Base-by-base conservation (phyloP, 1,140 invertebrate genomes). In the Neelides sp. region DNA sequence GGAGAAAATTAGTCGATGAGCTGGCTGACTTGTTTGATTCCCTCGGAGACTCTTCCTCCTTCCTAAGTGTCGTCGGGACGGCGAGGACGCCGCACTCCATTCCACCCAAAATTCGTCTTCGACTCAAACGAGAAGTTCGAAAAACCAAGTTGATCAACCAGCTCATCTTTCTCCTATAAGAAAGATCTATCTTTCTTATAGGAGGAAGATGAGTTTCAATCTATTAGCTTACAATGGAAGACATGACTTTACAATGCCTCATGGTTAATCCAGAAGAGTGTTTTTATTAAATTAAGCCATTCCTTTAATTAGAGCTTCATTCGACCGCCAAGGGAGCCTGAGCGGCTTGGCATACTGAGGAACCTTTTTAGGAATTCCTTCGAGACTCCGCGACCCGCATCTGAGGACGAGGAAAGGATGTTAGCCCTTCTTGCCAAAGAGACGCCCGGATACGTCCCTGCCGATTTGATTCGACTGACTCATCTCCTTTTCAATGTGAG, bases 401-500 rank as follows among this genome's bases (percentile, higher is more conserved):
- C 48, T 55, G 23, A 47, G 66, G 44, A 51, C 42, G n/a, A n/a
- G n/a, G n/a, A n/a, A n/a, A n/a, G n/a, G n/a, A n/a, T n/a, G n/a
- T n/a, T n/a, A n/a, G n/a, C n/a, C n/a, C n/a, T n/a, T 39, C 49
- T 77, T 17, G 66, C 64, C 22, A 54, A 57, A 27, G 51, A 62
- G 35, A 75, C 72, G 2, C 69, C 70, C 19, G 73, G 73, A 19
- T 75, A 70, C 64, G 66, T 72, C 41, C 68, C 66, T n/a, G 68
- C 68, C 39, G 73, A 75, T 62, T 59, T 75, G 12, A 55, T 61
- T 15, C 55, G 64, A 7, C 48, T 76, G 19, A 68, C 64, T 57
- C 59, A 67, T 35, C 64, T 69, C 53, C 66, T 69, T 36, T 50
- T 49, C 0, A 8, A 50, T 15, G 47, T 48, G 50, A 42, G 39